Base-by-base conservation (phyloP, 2,888 invertebrate species). In the Mechanitis messenoides region DNA sequence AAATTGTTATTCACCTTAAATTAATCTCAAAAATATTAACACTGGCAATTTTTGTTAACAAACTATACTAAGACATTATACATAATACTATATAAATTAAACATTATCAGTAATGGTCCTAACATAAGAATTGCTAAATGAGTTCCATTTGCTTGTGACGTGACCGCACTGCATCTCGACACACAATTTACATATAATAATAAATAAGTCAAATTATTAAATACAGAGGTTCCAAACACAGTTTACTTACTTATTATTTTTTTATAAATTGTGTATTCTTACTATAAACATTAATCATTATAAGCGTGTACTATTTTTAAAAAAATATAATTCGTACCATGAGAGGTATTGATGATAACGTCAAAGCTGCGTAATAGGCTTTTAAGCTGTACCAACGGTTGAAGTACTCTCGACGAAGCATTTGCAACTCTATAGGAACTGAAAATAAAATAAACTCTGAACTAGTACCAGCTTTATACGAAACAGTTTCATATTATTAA, bases 331-430 rank as follows among this genome's bases (percentile, higher is more conserved):
- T 33, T 79, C 89, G 87, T 81, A 93, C 93, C 87, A 92, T 89
- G 28, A 83, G 71, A 11, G 93, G 93, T 28, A 93, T 64, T n/a
- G 85, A 84, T 0, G 92, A 84, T 11, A 92, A 64, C 0, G 92
- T 91, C 12, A 92, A 75, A 0, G 93, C 92, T 11, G 91, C 76
- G 67, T 92, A 93, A 74, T 92, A 93, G 0, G 93, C 91, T 69
- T 93, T 93, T 42, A 93, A 80, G 61, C 93, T 91, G 75, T 93
- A 93, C 93, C 93, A 93, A 33, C 92, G 84, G 72, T 93, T 93
- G 79, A 93, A 93, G 74, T 93, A 93, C 75, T 93, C 93, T 35
- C 93, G 80, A 35, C 90, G 88, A 60, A 93, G 76, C 69, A 93
- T 71, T 65, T 91, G 85, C 1, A 93, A 87, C 78, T 93, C 93